Percentiles rank a stretch among this genome's conserved stretches.
These are phyloP conservation scores for Neotragus moschatus DNA, from an alignment of 2,113 vertebrate genomes.

Conservation along the genomic window DNA sequence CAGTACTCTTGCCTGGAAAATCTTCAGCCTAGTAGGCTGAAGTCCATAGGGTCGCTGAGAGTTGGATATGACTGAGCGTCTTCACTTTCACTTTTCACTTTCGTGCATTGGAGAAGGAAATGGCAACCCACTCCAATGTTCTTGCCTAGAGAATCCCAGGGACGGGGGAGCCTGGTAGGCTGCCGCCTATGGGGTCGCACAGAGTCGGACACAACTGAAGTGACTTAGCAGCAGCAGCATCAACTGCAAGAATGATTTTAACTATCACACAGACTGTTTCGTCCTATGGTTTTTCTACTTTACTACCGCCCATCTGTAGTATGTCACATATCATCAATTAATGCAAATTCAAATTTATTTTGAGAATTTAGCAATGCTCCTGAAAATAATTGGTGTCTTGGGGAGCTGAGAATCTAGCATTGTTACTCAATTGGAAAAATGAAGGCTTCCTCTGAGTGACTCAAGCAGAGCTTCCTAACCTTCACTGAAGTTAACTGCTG, in stretches of 20 bases:
- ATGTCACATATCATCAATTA: background rate
- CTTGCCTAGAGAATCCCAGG: too few relatives aligned
- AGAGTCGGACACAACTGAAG: too few relatives aligned
- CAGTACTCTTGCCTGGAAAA: too few relatives aligned
- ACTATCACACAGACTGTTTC: slow-evolving; percentile 1
- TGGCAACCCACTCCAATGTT: too few relatives aligned
- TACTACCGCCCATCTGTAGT: background rate
- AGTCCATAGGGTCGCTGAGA: too few relatives aligned
- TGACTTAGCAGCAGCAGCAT: background rate
- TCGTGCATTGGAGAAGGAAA: too few relatives aligned
- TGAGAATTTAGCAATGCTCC: background rate
- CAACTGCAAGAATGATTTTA: background rate
- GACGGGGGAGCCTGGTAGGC: too few relatives aligned
- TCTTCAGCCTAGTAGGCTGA: too few relatives aligned
- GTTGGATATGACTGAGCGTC: too few relatives aligned
- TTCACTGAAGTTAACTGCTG: background rate
- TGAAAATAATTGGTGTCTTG: background rate
- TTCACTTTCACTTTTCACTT: too few relatives aligned
- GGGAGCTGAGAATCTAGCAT: background rate
- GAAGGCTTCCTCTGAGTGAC: background rate
- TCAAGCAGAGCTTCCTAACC: background rate
- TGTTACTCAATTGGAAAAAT: background rate
- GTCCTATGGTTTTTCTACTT: background rate
- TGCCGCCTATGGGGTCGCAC: too few relatives aligned
- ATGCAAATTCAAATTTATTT: slow-evolving; percentile 27